Base-by-base conservation (phyloP, 2,888 invertebrate genomes). In the Athripsodes cinereus region DNA sequence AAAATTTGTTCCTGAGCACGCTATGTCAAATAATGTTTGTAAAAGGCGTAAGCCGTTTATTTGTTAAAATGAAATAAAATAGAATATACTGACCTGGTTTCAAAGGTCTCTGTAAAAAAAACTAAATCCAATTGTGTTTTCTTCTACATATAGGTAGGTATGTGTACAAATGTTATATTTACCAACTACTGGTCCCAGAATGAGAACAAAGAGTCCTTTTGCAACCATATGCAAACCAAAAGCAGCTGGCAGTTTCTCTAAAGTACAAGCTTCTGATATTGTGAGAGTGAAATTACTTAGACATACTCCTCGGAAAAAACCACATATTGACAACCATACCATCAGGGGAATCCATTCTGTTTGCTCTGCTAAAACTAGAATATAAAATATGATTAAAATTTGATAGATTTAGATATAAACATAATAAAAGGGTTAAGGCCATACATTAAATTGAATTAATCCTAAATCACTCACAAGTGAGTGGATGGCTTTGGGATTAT, bases 221-320 rank as follows among this genome's bases (percentile, higher is more conserved):
- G 85, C 85, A 63, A 89, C 87, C 82, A 88, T 85, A 67, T 87
- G 88, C 67, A 88, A 75, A 16, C 88, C 89, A 68, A 88, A 88
- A 11, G 89, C 88, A 5, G 87, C 87, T 0, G 88, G 89, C 62
- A 89, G 70, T 67, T 87, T 87, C 68, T 88, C 87, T 64, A 84
- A 69, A 1, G 87, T 85, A 64, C 85, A 85, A 67, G 86, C 86
- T 71, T 89, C 88, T 0, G 88, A 87, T 65, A 89, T 86, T n/a
- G 87, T 87, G 6, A 89, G 80, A 31, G 87, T 87, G 68, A 88
- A 85, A 72, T 89, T 89, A 65, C 88, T 88, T 49, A 90, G 76
- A 16, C 88, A 87, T 68, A 88, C 85, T 58, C 90, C 90, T 58
- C 90, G 79, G 71, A 88, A 83, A 75, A 90, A 90, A 16, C 90